Base-by-base conservation (phyloP, 2,888 invertebrate genomes). In the Drosophila sordidula region DNA sequence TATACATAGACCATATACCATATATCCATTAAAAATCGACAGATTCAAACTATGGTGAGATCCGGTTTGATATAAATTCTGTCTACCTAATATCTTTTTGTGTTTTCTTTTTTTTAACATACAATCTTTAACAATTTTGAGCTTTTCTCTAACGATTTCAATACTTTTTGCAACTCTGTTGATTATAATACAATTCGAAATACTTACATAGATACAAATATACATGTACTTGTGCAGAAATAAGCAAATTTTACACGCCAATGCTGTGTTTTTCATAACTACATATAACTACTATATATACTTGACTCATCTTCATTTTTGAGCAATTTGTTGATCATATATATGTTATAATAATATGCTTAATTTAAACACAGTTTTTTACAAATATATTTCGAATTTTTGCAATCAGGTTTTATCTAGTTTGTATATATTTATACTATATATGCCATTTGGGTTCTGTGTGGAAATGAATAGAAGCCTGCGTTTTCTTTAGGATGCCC, bases 401-500 rank as follows among this genome's bases (percentile, higher is more conserved):
- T 41, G 22, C 22, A 26, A 42, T 69, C 47, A 29, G 29, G 22
- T 39, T 54, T 42, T 58, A 41, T 36, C 25, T 69, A 41, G 18
- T 50, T 50, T 36, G 12, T 18, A 39, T 55, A 34, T 32, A 46
- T 38, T 47, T 12, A 11, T 25, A 25, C 9, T 12, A 25, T 45
- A 6, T 63, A 38, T 63, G 55, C 47, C 46, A 34, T 34, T 54
- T 51, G 22, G 16, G 18, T 22, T 54, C 46, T 52, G 18, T 32
- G 34, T 61, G 32, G 26, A 29, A 22, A 18, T 34, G 39, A 49
- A 16, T 63, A 46, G 49, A 74, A 86, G 85, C 89, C 85, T 80
- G 62, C 84, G 50, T 88, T 88, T 85, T 88, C 89, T 73, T 87
- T 83, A 86, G 69, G 88, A 82, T 79, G 80, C 75, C 50, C 65